Conservation (phyloP, 2,113 vertebrate species). For the Pollimyrus isidori region DNA sequence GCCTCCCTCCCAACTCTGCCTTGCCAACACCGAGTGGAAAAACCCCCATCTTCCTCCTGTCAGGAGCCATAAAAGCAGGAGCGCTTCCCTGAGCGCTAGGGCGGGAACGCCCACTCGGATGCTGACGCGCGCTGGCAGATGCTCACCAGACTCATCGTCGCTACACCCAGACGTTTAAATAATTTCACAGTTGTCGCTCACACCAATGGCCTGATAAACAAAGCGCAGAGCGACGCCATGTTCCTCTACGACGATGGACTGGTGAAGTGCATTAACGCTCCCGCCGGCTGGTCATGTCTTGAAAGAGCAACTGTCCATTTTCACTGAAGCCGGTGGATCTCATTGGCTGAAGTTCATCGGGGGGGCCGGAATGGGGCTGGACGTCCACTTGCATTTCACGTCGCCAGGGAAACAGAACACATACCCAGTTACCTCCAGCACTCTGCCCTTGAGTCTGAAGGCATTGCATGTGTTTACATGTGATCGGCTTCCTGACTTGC, state of each 20-base stretch:
- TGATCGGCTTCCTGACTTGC: slow-evolving; percentile 53
- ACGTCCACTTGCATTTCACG: neutral
- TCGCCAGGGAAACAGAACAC: slow-evolving; percentile 21
- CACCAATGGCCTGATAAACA: neutral
- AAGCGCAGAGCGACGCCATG: neutral
- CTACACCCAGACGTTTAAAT: slow-evolving; percentile 7
- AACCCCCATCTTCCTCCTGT: slow-evolving; percentile 34
- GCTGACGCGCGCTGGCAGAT: neutral
- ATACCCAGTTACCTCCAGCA: slow-evolving; percentile 17
- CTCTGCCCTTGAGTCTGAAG: neutral
- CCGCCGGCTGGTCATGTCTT: neutral
- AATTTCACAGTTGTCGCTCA: slow-evolving; percentile 1
- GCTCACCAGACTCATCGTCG: neutral
- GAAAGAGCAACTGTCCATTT: neutral
- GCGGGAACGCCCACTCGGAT: neutral
- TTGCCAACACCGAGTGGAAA: neutral
- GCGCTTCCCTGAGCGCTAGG: neutral
- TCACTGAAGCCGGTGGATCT: slow-evolving; percentile 5
- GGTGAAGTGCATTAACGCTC: neutral
- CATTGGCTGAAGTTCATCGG: slow-evolving; percentile 43
- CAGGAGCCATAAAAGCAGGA: slow-evolving; percentile 40
- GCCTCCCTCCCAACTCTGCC: neutral
- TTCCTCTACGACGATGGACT: neutral
- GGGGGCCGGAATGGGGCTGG: slow-evolving; percentile 33
- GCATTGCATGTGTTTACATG: slow-evolving; percentile 1